A percentile compares a stretch with the other conserved stretches of the same genome.
Evolutionary conservation across 2,888 invertebrate genomes (phyloP).

Genomic region (Aphrophora alni): DNA sequence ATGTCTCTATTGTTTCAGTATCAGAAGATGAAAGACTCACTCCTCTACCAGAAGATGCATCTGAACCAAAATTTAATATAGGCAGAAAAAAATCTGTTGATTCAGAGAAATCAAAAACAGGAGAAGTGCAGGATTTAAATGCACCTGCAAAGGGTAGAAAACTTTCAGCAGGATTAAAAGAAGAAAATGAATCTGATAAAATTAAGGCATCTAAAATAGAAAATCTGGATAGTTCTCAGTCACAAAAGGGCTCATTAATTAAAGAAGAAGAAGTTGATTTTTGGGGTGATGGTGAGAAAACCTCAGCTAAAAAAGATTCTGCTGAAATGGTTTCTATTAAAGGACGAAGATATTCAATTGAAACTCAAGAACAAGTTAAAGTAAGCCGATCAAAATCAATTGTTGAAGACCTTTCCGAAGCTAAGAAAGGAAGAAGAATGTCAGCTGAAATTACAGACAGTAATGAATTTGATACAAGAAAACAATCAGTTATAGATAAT

Average conservation of each 20-base stretch:
- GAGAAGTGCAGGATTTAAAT: background rate
- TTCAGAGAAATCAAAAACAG: background rate
- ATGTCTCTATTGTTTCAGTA: constrained; percentile 70
- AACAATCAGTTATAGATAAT: background rate
- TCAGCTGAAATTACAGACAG: background rate
- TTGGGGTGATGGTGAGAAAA: background rate
- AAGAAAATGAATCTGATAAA: constrained; percentile 54
- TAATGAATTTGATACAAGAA: background rate
- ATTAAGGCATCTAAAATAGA: background rate
- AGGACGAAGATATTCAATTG: background rate
- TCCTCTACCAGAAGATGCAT: constrained; percentile 21
- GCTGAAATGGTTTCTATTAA: background rate
- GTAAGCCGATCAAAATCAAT: constrained; percentile 52
- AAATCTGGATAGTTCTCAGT: background rate
- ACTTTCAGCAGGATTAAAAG: constrained; percentile 52
- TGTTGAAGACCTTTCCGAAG: background rate
- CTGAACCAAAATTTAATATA: constrained; percentile 10
- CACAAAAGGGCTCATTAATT: background rate
- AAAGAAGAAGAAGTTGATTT: constrained; percentile 16
- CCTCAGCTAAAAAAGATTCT: background rate
- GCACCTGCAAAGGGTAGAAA: background rate
- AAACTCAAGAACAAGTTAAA: background rate
- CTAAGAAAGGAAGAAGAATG: background rate
- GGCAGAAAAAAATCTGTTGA: background rate
- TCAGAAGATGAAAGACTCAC: constrained; percentile 65